Percentiles rank a stretch among this genome's conserved stretches.
These are phyloP conservation scores for Phaedon cochleariae DNA, from an alignment of 2,888 invertebrate species.

Conservation along the genomic window DNA sequence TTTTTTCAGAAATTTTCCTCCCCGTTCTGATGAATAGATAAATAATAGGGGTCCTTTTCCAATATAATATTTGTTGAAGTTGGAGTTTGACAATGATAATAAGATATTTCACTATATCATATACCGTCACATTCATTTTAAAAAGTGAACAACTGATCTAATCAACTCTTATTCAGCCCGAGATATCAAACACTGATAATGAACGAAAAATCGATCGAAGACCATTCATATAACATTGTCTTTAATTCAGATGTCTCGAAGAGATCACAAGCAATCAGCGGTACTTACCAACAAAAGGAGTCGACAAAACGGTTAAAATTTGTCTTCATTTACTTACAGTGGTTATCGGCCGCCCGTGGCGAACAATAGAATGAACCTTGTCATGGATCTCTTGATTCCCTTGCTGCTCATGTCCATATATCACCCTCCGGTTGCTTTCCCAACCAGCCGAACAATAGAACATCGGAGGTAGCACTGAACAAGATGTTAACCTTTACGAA, in stretches of 20 bases:
- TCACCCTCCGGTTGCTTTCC: conserved; percentile 43
- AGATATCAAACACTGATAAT: conserved; percentile 21
- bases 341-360: conserved; percentile 59
- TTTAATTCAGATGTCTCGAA: conserved; percentile 48
- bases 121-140: too few relatives aligned
- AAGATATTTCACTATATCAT: too few relatives aligned
- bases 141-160: too few relatives aligned
- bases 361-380: conserved; percentile 59
- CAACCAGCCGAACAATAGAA: conserved; percentile 34
- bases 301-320: conserved; percentile 54
- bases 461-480: conserved; percentile 40
- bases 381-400: conserved; percentile 52
- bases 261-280: conserved; percentile 58
- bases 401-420: conserved; percentile 56
- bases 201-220: conserved; percentile 12
- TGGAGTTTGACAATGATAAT: too few relatives aligned
- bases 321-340: conserved; percentile 62
- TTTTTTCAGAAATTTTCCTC: too few relatives aligned
- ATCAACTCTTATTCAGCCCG: neutral
- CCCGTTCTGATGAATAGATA: too few relatives aligned
- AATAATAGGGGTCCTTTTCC: too few relatives aligned
- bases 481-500: conserved; percentile 51
- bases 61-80: too few relatives aligned
- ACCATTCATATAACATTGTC: conserved; percentile 43
- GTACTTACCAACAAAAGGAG: conserved; percentile 44